Percentiles rank a stretch among this genome's conserved stretches.
phyloP scores from a whole-genome alignment of 2,888 invertebrate species.

The Eretmocerus hayati region DNA sequence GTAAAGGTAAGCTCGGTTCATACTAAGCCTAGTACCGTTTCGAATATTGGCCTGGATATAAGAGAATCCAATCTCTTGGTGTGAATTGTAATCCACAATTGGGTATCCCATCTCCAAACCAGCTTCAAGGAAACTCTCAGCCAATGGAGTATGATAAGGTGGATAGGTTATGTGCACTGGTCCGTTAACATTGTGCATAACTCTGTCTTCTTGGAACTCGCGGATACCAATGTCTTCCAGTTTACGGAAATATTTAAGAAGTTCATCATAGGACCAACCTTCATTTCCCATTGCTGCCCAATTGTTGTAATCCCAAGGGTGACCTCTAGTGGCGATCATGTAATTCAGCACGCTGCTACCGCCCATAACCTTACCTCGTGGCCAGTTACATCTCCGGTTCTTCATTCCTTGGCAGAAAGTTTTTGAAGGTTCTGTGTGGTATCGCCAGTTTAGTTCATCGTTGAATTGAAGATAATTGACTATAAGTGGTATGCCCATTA shows the following conservation, averaged over 20 bases:
- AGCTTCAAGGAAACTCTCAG: constrained; percentile 58
- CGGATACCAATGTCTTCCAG: constrained; percentile 55
- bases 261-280: constrained; percentile 43
- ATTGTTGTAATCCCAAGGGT: constrained; percentile 47
- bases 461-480: constrained; percentile 72
- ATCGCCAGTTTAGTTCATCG: constrained; percentile 79
- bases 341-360: constrained; percentile 49
- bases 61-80: constrained; percentile 58
- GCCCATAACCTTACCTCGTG: constrained; percentile 46
- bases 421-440: constrained; percentile 71
- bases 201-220: constrained; percentile 38
- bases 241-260: constrained; percentile 40
- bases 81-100: constrained; percentile 64
- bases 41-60: constrained; percentile 58
- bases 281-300: constrained; percentile 47
- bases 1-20: constrained; percentile 56
- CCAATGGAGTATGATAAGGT: constrained; percentile 52
- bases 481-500: constrained; percentile 74
- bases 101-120: constrained; percentile 56
- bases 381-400: constrained; percentile 34
- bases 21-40: constrained; percentile 55
- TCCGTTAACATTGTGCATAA: constrained; percentile 55
- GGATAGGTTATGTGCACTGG: constrained; percentile 53
- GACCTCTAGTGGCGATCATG: constrained; percentile 49
- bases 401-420: constrained; percentile 48